These are phyloP conservation scores for Xanthostigma xanthostigma DNA, from an alignment of 2,888 invertebrate genomes.

Conservation along the genomic window DNA sequence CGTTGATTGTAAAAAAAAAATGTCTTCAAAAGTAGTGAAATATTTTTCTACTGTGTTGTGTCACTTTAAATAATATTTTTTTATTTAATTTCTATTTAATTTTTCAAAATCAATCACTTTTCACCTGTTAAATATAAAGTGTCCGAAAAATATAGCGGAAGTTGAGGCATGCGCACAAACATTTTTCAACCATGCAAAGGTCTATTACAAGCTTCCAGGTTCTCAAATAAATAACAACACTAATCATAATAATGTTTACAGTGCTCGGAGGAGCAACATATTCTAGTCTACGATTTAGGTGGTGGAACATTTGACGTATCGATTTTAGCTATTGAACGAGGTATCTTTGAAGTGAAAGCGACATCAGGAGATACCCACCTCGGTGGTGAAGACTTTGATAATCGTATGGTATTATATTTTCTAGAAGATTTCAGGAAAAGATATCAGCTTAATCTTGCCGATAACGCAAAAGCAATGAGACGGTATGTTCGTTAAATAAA, in stretches of 20 bases:
- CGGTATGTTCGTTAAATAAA: constrained; percentile 19
- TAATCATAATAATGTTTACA: constrained; percentile 7
- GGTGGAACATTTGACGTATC: constrained; percentile 60
- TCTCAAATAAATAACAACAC: neutral
- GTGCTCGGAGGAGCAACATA: constrained; percentile 27
- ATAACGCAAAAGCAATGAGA: constrained; percentile 36
- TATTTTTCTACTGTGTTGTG: too few species aligned
- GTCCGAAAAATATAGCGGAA: constrained; percentile 9
- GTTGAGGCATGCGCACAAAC: constrained; percentile 14
- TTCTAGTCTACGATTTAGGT: constrained; percentile 31
- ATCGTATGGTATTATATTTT: constrained; percentile 35
- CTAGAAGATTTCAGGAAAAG: constrained; percentile 38
- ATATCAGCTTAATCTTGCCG: constrained; percentile 31
- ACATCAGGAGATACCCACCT: constrained; percentile 43
- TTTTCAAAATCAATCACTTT: too few species aligned
- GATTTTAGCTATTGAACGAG: constrained; percentile 49
- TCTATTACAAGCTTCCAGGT: too few species aligned
- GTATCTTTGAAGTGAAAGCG: constrained; percentile 42
- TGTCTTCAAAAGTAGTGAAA: too few species aligned
- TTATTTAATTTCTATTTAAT: too few species aligned
- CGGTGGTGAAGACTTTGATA: constrained; percentile 38
- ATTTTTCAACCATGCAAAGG: constrained; percentile 13
- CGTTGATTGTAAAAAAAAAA: too few species aligned
- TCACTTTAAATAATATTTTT: too few species aligned
- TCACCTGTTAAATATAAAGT: too few species aligned